Evolutionary conservation across 2,888 invertebrate genomes (phyloP).

Genomic region (Masnerella sp.): DNA sequence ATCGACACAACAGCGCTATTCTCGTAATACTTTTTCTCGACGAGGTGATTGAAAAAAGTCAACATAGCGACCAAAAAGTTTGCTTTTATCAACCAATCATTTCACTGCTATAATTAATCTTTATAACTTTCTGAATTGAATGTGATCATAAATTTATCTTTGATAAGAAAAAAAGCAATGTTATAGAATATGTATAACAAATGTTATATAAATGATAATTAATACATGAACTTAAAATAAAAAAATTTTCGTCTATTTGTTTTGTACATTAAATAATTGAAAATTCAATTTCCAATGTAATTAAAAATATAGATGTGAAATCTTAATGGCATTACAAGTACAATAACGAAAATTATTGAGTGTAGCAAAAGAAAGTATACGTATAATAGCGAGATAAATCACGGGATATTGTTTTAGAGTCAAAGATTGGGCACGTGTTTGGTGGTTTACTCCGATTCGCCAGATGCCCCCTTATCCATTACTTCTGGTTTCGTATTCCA

Average conservation of each 20-base stretch:
- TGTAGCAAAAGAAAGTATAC: constrained; percentile 31
- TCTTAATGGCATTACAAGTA: not conserved
- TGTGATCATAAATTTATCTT: too few species aligned
- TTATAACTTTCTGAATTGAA: too few species aligned
- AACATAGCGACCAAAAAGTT: too few species aligned
- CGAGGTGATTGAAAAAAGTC: not conserved
- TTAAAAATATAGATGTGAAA: not conserved
- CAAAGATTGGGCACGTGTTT: constrained; percentile 68
- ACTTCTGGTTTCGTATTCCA: constrained; percentile 72
- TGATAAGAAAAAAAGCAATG: too few species aligned
- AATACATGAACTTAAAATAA: too few species aligned
- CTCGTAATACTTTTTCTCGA: constrained; percentile 1
- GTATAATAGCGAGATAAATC: constrained; percentile 33
- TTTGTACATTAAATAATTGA: too few species aligned
- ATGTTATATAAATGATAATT: too few species aligned
- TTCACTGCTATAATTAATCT: too few species aligned
- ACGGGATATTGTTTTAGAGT: constrained; percentile 50
- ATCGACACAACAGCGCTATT: not conserved
- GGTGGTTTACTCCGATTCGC: constrained; percentile 69
- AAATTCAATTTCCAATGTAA: too few species aligned
- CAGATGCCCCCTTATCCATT: constrained; percentile 70
- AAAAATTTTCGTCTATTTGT: too few species aligned
- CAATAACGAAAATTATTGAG: constrained; percentile 39
- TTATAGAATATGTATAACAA: too few species aligned
- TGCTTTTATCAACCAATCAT: too few species aligned